phyloP scores from a whole-genome alignment of 2,797 vertebrate genomes.

The Luscinia luscinia region DNA sequence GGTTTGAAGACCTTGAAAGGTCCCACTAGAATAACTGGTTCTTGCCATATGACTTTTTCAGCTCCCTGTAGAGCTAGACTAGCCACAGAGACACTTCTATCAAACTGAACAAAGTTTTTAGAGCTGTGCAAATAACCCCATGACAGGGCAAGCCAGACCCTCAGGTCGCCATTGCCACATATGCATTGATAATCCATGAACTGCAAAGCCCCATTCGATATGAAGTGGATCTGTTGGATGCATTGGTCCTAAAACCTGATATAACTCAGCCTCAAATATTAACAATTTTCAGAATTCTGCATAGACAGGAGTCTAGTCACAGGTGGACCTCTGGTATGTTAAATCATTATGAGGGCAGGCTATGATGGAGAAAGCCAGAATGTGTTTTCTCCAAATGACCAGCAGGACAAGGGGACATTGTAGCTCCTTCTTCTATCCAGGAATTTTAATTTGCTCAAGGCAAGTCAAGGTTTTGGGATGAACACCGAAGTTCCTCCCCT shows the following conservation, averaged over 20 bases:
- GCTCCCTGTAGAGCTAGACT: not conserved
- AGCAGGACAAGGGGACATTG: not conserved
- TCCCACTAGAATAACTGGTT: not conserved
- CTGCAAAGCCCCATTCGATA: not conserved
- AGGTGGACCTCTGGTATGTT: not conserved
- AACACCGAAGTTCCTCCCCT: not conserved
- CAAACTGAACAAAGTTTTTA: not conserved
- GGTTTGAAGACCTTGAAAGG: not conserved
- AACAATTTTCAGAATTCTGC: not conserved
- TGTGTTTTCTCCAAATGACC: not conserved
- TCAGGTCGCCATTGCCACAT: not conserved
- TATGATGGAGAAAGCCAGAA: not conserved
- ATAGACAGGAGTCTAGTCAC: not conserved
- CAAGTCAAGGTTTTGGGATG: not conserved
- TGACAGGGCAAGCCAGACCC: not conserved
- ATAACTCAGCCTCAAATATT: not conserved
- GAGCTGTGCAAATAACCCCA: not conserved
- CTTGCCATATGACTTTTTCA: not conserved
- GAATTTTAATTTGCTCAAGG: not conserved
- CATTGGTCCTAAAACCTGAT: not conserved
- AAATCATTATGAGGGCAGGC: not conserved
- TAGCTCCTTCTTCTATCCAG: not conserved
- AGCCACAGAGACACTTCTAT: not conserved
- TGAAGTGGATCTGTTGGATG: not conserved
- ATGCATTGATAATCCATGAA: not conserved